A percentile compares a stretch with the other conserved stretches of the same genome.
Conservation (phyloP, 2,888 invertebrate species). For the Trichacis sp. region DNA sequence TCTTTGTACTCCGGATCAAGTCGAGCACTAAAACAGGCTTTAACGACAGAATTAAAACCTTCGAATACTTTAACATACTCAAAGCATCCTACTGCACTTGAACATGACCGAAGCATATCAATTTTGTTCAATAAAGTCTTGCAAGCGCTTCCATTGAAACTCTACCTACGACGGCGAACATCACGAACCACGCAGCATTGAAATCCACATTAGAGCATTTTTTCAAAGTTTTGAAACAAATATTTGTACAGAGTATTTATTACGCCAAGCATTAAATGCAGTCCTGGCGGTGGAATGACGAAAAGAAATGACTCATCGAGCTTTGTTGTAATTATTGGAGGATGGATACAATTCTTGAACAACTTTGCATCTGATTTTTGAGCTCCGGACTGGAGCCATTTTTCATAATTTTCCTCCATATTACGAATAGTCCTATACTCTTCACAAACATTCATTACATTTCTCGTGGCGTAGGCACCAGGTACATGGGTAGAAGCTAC, state of each 20-base stretch:
- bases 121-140: slow-evolving; percentile 6
- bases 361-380: slow-evolving; percentile 8
- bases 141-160: slow-evolving; percentile 9
- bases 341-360: slow-evolving; percentile 13
- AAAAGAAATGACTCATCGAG: slow-evolving; percentile 7
- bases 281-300: slow-evolving; percentile 9
- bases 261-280: slow-evolving; percentile 14
- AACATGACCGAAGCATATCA: slow-evolving; percentile 11
- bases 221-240: slow-evolving; percentile 14
- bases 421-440: slow-evolving; percentile 9
- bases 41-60: slow-evolving; percentile 6
- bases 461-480: slow-evolving; percentile 4
- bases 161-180: slow-evolving; percentile 7
- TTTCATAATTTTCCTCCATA: background rate
- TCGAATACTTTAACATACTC: slow-evolving; percentile 12
- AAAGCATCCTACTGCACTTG: slow-evolving; percentile 5
- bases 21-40: slow-evolving; percentile 11
- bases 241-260: slow-evolving; percentile 9
- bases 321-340: slow-evolving; percentile 11
- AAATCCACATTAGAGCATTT: slow-evolving; percentile 11
- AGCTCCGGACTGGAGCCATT: slow-evolving; percentile 3
- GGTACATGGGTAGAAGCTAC: too few relatives aligned
- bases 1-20: slow-evolving; percentile 7
- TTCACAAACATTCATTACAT: slow-evolving; percentile 10
- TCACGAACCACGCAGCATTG: slow-evolving; percentile 9